Evolutionary conservation across 1,140 invertebrate species (phyloP).

Genomic region (Brachionus koreanus): DNA sequence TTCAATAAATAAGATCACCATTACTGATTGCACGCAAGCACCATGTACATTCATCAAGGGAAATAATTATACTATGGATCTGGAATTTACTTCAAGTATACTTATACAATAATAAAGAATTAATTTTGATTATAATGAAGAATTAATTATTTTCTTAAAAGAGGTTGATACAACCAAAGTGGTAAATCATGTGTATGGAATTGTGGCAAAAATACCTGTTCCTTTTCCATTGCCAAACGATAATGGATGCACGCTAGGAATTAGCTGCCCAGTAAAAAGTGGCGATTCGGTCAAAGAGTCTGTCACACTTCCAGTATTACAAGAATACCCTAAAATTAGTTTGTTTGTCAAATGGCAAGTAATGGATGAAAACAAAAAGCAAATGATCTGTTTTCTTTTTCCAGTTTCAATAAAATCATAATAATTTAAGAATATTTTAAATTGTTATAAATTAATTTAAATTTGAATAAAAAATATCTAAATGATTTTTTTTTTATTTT

Average conservation of each 20-base stretch:
- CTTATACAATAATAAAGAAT: background rate
- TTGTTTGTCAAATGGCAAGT: conserved; percentile 29
- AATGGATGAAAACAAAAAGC: background rate
- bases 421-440: background rate
- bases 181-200: conserved; percentile 11
- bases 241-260: conserved; percentile 20
- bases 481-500: no score
- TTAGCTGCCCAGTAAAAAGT: conserved; percentile 20
- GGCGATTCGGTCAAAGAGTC: conserved; percentile 16
- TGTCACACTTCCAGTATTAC: background rate
- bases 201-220: conserved; percentile 23
- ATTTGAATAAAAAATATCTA: no score
- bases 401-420: background rate
- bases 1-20: background rate
- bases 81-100: conserved; percentile 25
- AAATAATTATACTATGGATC: conserved; percentile 3
- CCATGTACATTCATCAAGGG: background rate
- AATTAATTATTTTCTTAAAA: background rate
- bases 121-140: background rate
- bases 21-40: conserved; percentile 3
- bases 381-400: conserved; percentile 27
- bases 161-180: conserved; percentile 17
- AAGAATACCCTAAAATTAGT: conserved; percentile 32
- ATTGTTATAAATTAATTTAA: no score
- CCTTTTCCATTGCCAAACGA: conserved; percentile 40